These are phyloP conservation scores for Drosophila murphyi DNA, from an alignment of 1,140 invertebrate species.

Conservation along the genomic window DNA sequence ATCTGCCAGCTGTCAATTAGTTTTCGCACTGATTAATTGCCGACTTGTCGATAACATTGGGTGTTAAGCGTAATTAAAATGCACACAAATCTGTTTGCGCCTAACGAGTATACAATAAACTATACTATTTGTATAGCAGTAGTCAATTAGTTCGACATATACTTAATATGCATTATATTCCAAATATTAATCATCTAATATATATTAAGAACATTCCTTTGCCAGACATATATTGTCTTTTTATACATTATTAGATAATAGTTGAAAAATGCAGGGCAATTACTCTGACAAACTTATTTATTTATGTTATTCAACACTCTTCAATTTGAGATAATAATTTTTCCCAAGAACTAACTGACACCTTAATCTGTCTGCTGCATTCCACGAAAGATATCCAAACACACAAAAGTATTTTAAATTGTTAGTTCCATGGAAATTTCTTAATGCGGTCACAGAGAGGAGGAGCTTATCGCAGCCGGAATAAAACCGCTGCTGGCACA, in stretches of 20 bases:
- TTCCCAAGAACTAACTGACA: slow-evolving; percentile 31
- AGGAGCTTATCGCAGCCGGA: slow-evolving; percentile 48
- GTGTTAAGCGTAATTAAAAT: slow-evolving; percentile 35
- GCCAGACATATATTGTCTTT: neutral
- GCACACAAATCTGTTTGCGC: slow-evolving; percentile 33
- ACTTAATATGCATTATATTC: too few species aligned
- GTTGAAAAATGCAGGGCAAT: neutral
- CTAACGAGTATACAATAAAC: slow-evolving; percentile 24
- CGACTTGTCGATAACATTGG: slow-evolving; percentile 32
- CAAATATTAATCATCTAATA: too few species aligned
- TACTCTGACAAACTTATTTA: neutral
- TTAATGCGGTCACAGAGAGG: slow-evolving; percentile 8
- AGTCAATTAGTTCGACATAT: too few species aligned
- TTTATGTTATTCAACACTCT: neutral
- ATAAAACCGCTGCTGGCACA: slow-evolving; percentile 44
- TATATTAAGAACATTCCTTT: too few species aligned
- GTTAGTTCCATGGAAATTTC: slow-evolving; percentile 60
- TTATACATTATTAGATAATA: neutral
- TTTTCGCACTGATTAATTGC: slow-evolving; percentile 47
- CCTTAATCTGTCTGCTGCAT: slow-evolving; percentile 15
- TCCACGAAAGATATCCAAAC: slow-evolving; percentile 11
- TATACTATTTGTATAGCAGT: neutral
- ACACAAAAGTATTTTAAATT: slow-evolving; percentile 19
- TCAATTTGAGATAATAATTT: neutral
- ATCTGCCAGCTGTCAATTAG: slow-evolving; percentile 53